Base-by-base conservation (phyloP, 2,797 vertebrate species). In the Eupleurogrammus muticus region DNA sequence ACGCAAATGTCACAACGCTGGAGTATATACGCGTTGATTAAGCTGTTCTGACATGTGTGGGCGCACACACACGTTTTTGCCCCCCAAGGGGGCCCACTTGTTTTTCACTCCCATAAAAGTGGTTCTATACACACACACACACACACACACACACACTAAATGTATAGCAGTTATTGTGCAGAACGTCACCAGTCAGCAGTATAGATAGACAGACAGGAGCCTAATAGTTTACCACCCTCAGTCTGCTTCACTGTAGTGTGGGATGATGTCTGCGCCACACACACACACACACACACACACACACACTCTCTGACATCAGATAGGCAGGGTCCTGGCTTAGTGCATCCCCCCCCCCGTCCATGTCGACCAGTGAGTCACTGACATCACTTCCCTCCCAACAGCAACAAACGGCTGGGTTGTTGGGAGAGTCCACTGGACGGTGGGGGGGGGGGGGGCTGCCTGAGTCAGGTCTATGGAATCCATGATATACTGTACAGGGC, bases 311-410 rank as follows among this genome's bases (percentile, higher is more conserved):
- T 93, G 78, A 91, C 86, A 88, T 91, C 89, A 92, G 76, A 92
- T 82, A 84, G 90, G 82, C 86, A 84, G 75, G 75, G 85, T 81
- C 68, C 75, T 72, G 66, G 71, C 65, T 74, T 74, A 69, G 73
- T 77, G 66, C 66, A 83, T 83, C 85, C 77, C 81, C 83, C 80
- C 0, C 59, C 77, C 49, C 57, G 17, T 9, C 73, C 5, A 28
- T 70, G 82, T 81, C 61, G 46, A 67, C 77, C 56, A 49, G 77
- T 92, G 89, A 92, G 66, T 90, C 65, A 64, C 69, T 83, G 90
- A 94, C 91, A 92, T 94, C 92, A 94, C 90, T 90, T 91, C 87
- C 91, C 77, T 83, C 83, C 86, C 79, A 85, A 87, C 79, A 85
- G 87, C 81, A 92, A 93, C 90, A 94, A 92, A 90, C 52, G 84